A percentile compares a stretch with the other conserved stretches of the same genome.
Conservation (phyloP, 1,140 invertebrate genomes). For the Araneus ventricosus region DNA sequence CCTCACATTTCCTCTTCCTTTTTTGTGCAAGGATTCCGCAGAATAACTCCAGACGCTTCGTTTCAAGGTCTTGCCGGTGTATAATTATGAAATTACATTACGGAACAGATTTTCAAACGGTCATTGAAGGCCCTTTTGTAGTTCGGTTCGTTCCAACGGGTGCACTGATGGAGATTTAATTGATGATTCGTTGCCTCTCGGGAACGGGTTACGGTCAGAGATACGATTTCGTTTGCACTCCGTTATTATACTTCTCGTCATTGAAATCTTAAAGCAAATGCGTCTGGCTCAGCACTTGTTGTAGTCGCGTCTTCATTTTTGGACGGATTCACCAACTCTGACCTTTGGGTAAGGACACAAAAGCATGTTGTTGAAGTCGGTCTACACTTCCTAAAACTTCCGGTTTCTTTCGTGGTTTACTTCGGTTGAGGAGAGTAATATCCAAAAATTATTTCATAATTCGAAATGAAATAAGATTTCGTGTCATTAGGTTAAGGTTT, state of each 20-base stretch:
- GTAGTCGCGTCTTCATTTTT: neutral
- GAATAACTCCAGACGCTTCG: neutral
- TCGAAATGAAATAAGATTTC: too few relatives aligned
- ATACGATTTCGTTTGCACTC: slow-evolving; percentile 5
- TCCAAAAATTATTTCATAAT: too few relatives aligned
- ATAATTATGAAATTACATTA: slow-evolving; percentile 16
- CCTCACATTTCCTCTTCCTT: neutral
- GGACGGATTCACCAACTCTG: too few relatives aligned
- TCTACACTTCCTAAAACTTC: too few relatives aligned
- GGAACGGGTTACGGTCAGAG: slow-evolving; percentile 35
- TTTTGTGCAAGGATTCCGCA: neutral
- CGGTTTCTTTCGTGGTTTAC: too few relatives aligned
- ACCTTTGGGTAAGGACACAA: too few relatives aligned
- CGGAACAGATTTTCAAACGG: neutral
- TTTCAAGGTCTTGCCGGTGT: slow-evolving; percentile 4
- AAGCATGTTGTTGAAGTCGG: too few relatives aligned
- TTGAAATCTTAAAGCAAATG: neutral
- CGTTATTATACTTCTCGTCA: neutral
- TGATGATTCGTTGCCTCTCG: slow-evolving; percentile 28
- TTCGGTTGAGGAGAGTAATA: too few relatives aligned
- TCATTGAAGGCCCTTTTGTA: neutral
- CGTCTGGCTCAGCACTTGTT: neutral
- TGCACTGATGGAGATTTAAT: slow-evolving; percentile 55
- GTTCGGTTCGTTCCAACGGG: slow-evolving; percentile 9
- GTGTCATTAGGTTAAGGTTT: too few relatives aligned